Conservation (phyloP, 1,140 invertebrate species). For the Pogonognathellus flavescens region DNA sequence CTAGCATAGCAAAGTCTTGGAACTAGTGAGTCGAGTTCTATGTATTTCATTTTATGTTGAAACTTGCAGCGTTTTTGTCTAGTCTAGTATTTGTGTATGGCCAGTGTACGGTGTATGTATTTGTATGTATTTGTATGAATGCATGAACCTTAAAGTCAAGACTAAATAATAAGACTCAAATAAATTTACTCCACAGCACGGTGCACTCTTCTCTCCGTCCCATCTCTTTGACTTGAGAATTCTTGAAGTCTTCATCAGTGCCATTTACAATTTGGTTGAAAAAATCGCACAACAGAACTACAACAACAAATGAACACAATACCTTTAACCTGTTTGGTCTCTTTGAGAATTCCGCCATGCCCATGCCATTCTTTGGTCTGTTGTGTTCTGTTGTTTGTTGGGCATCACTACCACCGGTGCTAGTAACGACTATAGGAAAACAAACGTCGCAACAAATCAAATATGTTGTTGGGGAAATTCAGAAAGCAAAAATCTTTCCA, state of each 20-base stretch:
- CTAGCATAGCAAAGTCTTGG: not conserved
- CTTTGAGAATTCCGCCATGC: constrained; percentile 49
- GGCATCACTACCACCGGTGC: constrained; percentile 32
- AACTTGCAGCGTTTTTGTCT: not conserved
- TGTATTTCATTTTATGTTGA: constrained; percentile 10
- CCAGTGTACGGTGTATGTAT: not conserved
- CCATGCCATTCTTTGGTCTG: constrained; percentile 31
- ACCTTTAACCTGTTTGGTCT: constrained; percentile 42
- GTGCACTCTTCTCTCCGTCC: not conserved
- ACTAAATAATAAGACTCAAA: constrained; percentile 12
- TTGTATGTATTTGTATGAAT: not conserved
- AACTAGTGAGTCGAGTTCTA: constrained; percentile 26
- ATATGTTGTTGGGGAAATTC: constrained; percentile 31
- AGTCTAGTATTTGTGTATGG: not conserved
- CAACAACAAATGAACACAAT: constrained; percentile 42
- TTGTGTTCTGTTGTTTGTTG: constrained; percentile 43
- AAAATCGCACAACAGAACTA: constrained; percentile 54
- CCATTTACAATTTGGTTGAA: constrained; percentile 46
- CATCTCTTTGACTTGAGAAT: constrained; percentile 44
- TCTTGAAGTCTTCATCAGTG: constrained; percentile 51
- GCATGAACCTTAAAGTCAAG: constrained; percentile 11
- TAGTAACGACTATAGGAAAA: constrained; percentile 43
- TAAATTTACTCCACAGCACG: constrained; percentile 23
- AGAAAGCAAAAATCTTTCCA: not conserved
- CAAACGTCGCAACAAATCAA: constrained; percentile 46